Base-by-base conservation (phyloP, 1,140 invertebrate species). In the Apocrypta bakeri region DNA sequence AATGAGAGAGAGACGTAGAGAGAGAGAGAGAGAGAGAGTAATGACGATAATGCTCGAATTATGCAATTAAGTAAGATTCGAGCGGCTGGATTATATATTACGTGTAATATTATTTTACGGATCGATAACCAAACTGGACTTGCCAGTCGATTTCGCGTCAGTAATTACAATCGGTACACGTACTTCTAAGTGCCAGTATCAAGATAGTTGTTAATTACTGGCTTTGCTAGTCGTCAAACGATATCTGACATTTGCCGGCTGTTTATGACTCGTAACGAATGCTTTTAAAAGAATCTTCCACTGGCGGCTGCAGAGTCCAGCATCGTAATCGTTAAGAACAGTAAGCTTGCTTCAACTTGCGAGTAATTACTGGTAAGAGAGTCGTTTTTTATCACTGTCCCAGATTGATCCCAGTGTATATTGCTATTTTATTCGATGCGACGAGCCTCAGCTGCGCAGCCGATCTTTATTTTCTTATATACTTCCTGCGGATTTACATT, bases 141-240 rank as follows among this genome's bases (percentile, higher is more conserved):
- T 11, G 42, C 1, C 37, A 8, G 7, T 68, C 63, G 31, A 74
- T 75, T 81, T 31, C 61, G 21, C 37, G 33, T 8, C 40, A 27
- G 25, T 61, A 76, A 82, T 82, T 82, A 82, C 40, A 69, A 76
- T 82, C 64, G 63, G 64, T 56, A 56, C 21, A 37, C 9, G 33
- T 66, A 66, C 8, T 25, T 76, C 25, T 76, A 76, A 82, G 27
- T 69, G 61, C 37, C n/a, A 56, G 68, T 21, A 77, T 82, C 66
- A 72, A 82, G 74, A 82, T 78, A 71, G 31, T 63, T 82, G 66
- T 78, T 77, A 78, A 78, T 82, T 82, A 63, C 74, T 31, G 56
- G 75, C 48, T 82, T 71, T 27, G 74, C 61, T 82, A 76, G 64
- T 77, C 73, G 74, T 77, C 66, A 78, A 72, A 63, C 31, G 66